Conservation (phyloP, 2,888 invertebrate species). For the Eristalis tenax region DNA sequence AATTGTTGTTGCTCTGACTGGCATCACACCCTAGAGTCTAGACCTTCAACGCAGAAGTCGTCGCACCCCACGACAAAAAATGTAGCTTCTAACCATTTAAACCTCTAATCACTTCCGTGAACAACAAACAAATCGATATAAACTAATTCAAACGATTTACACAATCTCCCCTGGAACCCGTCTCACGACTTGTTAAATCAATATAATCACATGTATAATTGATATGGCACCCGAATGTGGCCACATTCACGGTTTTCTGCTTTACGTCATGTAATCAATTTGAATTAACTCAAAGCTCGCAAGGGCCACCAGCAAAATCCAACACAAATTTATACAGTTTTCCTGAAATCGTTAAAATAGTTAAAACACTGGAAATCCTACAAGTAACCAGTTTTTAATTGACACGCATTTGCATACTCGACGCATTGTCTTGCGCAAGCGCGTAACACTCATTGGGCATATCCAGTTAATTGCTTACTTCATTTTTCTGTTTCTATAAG, state of each 20-base stretch:
- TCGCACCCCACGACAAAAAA: too few relatives aligned
- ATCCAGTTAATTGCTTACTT: conserved; percentile 23
- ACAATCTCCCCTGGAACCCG: not conserved
- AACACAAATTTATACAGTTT: not conserved
- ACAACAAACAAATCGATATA: not conserved
- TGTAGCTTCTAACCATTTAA: not conserved
- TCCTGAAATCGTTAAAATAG: not conserved
- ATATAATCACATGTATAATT: not conserved
- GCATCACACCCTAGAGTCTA: too few relatives aligned
- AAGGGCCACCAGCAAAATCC: not conserved
- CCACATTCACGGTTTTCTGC: not conserved
- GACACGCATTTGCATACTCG: conserved; percentile 12
- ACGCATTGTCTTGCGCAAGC: not conserved
- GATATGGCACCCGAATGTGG: not conserved
- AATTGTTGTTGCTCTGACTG: too few relatives aligned
- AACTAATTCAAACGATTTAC: too few relatives aligned
- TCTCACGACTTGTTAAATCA: not conserved
- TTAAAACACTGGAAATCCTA: not conserved
- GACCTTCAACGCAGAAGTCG: too few relatives aligned
- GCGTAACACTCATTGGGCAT: not conserved
- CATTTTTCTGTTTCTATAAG: not conserved
- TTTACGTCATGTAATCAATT: not conserved
- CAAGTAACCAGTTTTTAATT: conserved; percentile 11
- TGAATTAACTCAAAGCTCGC: not conserved
- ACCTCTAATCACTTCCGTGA: not conserved